A percentile compares a stretch with the other conserved stretches of the same genome.
These are phyloP conservation scores for Dasysyrphus albostriatus DNA, from an alignment of 2,888 invertebrate species.

Conservation along the genomic window DNA sequence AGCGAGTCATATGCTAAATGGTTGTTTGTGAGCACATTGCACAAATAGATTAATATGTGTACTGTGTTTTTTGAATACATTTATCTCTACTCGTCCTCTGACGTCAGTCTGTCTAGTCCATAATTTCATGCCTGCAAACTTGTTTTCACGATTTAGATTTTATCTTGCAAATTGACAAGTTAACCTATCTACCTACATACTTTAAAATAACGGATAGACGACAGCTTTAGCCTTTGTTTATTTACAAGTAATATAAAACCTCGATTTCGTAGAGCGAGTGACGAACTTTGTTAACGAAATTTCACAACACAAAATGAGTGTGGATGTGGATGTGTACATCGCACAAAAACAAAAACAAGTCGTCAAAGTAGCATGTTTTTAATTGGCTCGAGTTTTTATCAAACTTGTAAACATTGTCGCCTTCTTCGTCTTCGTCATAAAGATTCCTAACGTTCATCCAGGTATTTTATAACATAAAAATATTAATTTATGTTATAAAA, in stretches of 20 bases:
- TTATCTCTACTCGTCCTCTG: conserved; percentile 17
- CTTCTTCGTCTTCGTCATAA: conserved; percentile 1
- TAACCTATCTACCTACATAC: background rate
- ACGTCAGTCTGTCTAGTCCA: conserved; percentile 50
- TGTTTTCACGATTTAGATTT: conserved; percentile 38
- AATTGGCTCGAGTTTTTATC: background rate
- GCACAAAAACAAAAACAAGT: conserved; percentile 38
- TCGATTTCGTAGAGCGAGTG: conserved; percentile 10
- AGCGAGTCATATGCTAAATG: background rate
- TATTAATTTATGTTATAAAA: conserved; percentile 9
- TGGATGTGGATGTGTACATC: background rate
- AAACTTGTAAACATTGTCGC: conserved; percentile 19
- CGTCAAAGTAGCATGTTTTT: conserved; percentile 14
- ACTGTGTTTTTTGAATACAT: conserved; percentile 11
- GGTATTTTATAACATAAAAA: conserved; percentile 24
- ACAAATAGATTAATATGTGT: too few species aligned
- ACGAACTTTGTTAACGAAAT: conserved; percentile 19
- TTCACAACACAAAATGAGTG: background rate
- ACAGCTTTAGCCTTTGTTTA: conserved; percentile 24
- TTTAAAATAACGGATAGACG: background rate
- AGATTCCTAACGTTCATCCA: conserved; percentile 5
- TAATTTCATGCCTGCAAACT: conserved; percentile 30
- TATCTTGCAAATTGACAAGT: conserved; percentile 24
- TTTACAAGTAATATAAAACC: background rate
- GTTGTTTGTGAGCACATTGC: too few species aligned